phyloP scores from a whole-genome alignment of 2,113 vertebrate species.

The Butorides virescens region DNA sequence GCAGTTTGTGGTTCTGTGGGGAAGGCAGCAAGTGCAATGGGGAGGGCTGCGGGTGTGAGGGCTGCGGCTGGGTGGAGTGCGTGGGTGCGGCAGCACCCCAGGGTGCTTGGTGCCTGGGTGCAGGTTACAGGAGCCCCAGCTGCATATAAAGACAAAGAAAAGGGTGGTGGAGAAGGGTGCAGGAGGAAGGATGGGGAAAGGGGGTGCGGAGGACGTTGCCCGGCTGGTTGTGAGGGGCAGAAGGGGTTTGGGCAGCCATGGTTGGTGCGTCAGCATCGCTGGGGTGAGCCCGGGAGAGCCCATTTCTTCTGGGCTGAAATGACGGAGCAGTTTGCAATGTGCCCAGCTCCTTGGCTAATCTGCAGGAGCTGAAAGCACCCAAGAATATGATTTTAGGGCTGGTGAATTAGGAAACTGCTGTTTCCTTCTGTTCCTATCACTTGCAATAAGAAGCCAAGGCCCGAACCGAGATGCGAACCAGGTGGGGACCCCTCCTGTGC shows the following conservation, averaged over 20 bases:
- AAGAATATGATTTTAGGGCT: background rate
- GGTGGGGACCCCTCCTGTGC: background rate
- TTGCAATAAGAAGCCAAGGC: background rate
- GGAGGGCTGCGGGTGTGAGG: background rate
- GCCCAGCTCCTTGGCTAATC: background rate
- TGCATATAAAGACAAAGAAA: background rate
- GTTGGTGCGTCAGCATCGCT: background rate
- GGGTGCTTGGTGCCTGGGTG: background rate
- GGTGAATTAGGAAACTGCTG: background rate
- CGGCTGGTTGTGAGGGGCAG: fast-evolving
- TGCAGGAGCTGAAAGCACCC: background rate
- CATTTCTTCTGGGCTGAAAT: background rate
- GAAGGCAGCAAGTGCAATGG: fast-evolving
- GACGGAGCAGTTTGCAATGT: fast-evolving
- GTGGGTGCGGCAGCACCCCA: fast-evolving
- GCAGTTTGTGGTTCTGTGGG: background rate
- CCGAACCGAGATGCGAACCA: background rate
- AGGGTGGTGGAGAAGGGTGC: background rate
- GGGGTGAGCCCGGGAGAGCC: background rate
- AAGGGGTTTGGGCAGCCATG: background rate
- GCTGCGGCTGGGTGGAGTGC: fast-evolving
- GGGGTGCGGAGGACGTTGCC: fast-evolving
- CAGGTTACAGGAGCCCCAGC: background rate
- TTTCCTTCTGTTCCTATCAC: slow-evolving; percentile 3
- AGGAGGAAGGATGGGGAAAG: background rate